phyloP scores from a whole-genome alignment of 2,113 vertebrate genomes.

The Melanerpes formicivorus region DNA sequence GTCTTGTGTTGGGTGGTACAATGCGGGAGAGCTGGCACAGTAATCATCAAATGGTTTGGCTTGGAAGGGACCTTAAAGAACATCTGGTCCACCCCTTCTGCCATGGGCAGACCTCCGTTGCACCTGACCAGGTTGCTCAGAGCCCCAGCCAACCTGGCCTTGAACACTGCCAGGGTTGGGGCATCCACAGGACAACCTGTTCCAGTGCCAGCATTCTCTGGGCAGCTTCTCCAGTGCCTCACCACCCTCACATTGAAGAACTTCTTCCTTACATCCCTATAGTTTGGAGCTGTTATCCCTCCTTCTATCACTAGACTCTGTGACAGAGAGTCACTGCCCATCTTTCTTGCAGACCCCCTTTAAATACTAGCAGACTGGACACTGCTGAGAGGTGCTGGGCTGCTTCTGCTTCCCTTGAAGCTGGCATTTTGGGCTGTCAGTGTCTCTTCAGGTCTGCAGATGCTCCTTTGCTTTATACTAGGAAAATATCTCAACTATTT shows the following conservation, averaged over 20 bases:
- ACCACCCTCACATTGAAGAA: neutral
- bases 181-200: neutral
- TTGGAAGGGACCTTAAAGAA: neutral
- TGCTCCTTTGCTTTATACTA: rapidly evolving
- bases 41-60: neutral
- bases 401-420: neutral
- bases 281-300: too few relatives aligned
- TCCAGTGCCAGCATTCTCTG: neutral
- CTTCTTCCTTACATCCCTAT: neutral
- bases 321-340: neutral
- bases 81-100: neutral
- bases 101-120: neutral
- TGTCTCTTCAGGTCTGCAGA: neutral
- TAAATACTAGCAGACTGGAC: too few relatives aligned
- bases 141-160: neutral
- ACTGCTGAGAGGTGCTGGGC: neutral
- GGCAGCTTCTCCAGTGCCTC: neutral
- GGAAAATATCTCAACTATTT: neutral
- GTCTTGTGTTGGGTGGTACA: neutral
- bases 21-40: rapidly evolving
- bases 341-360: neutral
- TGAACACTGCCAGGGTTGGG: neutral
- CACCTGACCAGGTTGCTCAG: neutral
- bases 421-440: neutral
- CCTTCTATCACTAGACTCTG: too few relatives aligned